Evolutionary conservation across 2,113 vertebrate species (phyloP).

Genomic region (Notarius lentiginosus): DNA sequence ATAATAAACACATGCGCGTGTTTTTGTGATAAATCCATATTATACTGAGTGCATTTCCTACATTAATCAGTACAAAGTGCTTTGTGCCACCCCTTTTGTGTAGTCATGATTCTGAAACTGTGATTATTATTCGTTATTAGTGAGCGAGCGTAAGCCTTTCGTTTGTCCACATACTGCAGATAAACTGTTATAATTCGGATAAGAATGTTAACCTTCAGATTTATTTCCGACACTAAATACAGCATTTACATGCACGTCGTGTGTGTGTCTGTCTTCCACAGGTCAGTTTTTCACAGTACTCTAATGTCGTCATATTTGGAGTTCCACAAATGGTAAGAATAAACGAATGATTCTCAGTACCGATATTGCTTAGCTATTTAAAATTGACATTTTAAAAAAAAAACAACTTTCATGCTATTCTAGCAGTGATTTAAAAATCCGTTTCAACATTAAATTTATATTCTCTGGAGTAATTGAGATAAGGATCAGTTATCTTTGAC

Average conservation of each 20-base stretch:
- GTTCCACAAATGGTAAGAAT: constrained; percentile 95
- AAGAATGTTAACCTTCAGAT: not conserved
- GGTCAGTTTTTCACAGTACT: constrained; percentile 87
- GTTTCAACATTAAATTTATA: not conserved
- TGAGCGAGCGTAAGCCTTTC: not conserved
- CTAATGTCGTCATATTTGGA: constrained; percentile 90
- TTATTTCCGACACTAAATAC: not conserved
- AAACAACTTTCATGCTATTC: not conserved
- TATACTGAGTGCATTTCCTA: too few species aligned
- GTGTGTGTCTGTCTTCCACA: constrained; percentile 57
- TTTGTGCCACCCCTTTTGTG: not conserved
- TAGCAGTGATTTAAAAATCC: not conserved
- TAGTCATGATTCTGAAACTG: not conserved
- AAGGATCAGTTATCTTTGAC: not conserved
- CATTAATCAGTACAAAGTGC: too few species aligned
- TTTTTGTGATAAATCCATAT: too few species aligned
- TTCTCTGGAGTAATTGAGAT: not conserved
- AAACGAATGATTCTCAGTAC: not conserved
- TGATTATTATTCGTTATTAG: not conserved
- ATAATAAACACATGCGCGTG: too few species aligned
- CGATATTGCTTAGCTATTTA: not conserved
- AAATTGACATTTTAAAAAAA: not conserved
- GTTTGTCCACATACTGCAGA: not conserved
- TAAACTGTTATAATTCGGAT: not conserved
- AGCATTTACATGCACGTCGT: not conserved